phyloP scores from a whole-genome alignment of 2,113 vertebrate species.

The Thalassarche chlororhynchos region DNA sequence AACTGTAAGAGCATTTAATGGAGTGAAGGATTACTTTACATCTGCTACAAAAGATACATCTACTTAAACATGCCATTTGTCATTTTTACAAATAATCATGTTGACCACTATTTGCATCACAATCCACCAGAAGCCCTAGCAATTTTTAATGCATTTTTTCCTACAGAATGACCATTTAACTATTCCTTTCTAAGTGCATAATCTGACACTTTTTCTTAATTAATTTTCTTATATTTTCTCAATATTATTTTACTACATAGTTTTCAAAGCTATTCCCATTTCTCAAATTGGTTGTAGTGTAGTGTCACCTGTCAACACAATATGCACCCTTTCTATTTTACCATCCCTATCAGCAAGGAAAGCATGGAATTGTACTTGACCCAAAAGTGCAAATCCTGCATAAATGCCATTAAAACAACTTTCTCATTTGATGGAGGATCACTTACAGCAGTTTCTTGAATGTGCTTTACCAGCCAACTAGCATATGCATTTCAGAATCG shows the following conservation, averaged over 20 bases:
- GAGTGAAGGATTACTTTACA: not conserved
- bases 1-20: not conserved
- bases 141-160: not conserved
- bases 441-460: not conserved
- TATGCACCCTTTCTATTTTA: not conserved
- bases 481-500: not conserved
- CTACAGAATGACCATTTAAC: not conserved
- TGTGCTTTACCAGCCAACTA: not conserved
- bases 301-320: not conserved
- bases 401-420: not conserved
- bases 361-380: not conserved
- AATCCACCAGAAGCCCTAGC: not conserved
- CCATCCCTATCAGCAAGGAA: not conserved
- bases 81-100: not conserved
- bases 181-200: not conserved
- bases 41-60: not conserved
- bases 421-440: not conserved
- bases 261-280: not conserved
- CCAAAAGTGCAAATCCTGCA: not conserved
- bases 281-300: not conserved
- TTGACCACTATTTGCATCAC: not conserved
- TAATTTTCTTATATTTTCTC: not conserved
- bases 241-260: not conserved
- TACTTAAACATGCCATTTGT: not conserved
- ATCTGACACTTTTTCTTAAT: not conserved